Evolutionary conservation across 30 jellyfish, hydroid and myxozoan genomes (phyloP).

Genomic region (Pelagia noctiluca): DNA sequence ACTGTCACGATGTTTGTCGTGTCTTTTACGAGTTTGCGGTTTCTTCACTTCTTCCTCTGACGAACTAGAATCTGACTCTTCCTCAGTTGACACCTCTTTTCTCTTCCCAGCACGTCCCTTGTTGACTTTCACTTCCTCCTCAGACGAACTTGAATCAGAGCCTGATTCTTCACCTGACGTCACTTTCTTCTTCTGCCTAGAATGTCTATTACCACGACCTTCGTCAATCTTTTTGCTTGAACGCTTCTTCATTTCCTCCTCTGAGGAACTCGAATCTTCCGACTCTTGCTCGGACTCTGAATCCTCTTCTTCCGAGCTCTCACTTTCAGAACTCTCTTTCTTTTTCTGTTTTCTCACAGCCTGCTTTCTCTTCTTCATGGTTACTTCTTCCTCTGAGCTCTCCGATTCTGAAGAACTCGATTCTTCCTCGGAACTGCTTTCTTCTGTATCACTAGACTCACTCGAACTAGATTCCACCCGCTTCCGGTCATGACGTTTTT

Average conservation of each 20-base stretch:
- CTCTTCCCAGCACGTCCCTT: too few species aligned
- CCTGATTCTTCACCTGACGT: background rate
- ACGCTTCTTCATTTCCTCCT: background rate
- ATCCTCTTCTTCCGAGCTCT: background rate
- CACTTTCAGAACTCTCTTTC: slow-evolving; percentile 12
- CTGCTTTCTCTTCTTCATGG: background rate
- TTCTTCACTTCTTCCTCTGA: too few species aligned
- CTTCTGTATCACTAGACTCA: slow-evolving; percentile 66
- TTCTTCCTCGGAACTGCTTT: slow-evolving; percentile 40
- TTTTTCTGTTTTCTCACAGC: slow-evolving; percentile 4
- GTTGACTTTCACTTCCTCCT: background rate
- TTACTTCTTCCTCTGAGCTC: background rate
- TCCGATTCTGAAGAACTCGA: slow-evolving; percentile 9
- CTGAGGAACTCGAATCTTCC: background rate
- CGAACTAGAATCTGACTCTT: too few species aligned
- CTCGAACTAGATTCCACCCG: slow-evolving; percentile 68
- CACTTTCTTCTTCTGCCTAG: slow-evolving; percentile 26
- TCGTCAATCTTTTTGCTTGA: background rate
- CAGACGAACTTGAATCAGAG: background rate
- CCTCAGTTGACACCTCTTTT: too few species aligned
- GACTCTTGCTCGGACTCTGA: background rate
- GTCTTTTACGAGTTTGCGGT: too few species aligned
- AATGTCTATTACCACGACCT: slow-evolving; percentile 7
- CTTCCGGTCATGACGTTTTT: slow-evolving; percentile 15
- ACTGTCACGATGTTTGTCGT: too few species aligned